A percentile compares a stretch with the other conserved stretches of the same genome.
Evolutionary conservation across 2,888 invertebrate species (phyloP).

Genomic region (Ophion ellenae): DNA sequence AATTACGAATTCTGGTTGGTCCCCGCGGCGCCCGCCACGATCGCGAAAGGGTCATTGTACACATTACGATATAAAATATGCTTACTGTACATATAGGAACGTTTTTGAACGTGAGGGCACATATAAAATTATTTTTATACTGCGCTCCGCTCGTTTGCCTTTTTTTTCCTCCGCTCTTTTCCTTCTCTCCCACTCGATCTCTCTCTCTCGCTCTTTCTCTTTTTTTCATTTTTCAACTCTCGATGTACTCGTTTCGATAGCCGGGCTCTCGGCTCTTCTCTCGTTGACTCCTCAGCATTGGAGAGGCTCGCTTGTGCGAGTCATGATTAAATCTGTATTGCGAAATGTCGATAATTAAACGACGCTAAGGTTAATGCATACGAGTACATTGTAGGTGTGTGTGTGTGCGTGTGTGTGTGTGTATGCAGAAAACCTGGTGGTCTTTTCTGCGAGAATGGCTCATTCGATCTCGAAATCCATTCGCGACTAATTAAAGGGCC

Average conservation of each 20-base stretch:
- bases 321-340: constrained; percentile 64
- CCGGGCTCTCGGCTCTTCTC: not conserved
- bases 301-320: constrained; percentile 44
- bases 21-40: too few species aligned
- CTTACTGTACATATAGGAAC: not conserved
- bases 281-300: constrained; percentile 19
- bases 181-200: not conserved
- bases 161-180: not conserved
- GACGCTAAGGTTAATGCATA: constrained; percentile 22
- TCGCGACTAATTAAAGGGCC: constrained; percentile 66
- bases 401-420: constrained; percentile 8
- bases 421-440: constrained; percentile 43
- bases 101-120: too few species aligned
- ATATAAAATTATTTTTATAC: too few species aligned
- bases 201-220: not conserved
- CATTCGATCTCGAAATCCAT: constrained; percentile 59
- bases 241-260: constrained; percentile 4
- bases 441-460: constrained; percentile 54
- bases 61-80: too few species aligned
- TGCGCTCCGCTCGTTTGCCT: too few species aligned
- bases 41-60: too few species aligned
- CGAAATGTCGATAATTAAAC: constrained; percentile 66
- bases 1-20: too few species aligned
- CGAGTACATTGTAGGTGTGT: constrained; percentile 19
- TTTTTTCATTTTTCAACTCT: not conserved